Percentiles rank a stretch among this genome's conserved stretches.
phyloP scores from a whole-genome alignment of 1,140 invertebrate species.

The Episyrphus balteatus region DNA sequence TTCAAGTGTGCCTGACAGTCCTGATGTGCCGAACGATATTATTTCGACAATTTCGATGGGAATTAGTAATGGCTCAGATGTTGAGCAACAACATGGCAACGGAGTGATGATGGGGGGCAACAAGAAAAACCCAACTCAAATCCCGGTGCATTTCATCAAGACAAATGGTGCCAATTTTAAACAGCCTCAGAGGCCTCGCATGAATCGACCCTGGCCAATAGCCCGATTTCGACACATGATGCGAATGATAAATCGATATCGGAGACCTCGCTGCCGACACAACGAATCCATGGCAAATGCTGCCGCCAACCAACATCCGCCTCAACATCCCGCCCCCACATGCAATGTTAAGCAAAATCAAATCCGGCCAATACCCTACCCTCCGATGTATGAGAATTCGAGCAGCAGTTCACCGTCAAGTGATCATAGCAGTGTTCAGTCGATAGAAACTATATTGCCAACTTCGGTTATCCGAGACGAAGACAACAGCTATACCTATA shows the following conservation, averaged over 20 bases:
- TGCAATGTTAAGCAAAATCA: slow-evolving; percentile 26
- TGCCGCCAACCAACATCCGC: background rate
- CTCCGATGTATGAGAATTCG: slow-evolving; percentile 10
- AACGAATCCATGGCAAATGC: slow-evolving; percentile 3
- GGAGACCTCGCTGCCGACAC: slow-evolving; percentile 19
- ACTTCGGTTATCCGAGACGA: slow-evolving; percentile 33
- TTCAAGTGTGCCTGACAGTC: slow-evolving; percentile 43
- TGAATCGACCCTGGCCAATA: slow-evolving; percentile 12
- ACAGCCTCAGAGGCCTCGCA: slow-evolving; percentile 15
- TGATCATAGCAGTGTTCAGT: slow-evolving; percentile 7
- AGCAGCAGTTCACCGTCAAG: slow-evolving; percentile 12
- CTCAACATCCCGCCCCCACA: slow-evolving; percentile 7
- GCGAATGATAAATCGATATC: slow-evolving; percentile 28
- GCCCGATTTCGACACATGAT: slow-evolving; percentile 26
- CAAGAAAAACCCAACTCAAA: slow-evolving; percentile 22
- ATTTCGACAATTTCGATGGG: slow-evolving; percentile 18
- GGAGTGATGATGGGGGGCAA: slow-evolving; percentile 1
- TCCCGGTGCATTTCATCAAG: slow-evolving; percentile 29
- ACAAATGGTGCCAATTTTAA: slow-evolving; percentile 26
- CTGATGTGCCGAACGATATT: slow-evolving; percentile 38
- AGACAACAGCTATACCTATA: slow-evolving; percentile 23
- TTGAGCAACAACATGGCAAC: slow-evolving; percentile 12
- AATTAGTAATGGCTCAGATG: no score
- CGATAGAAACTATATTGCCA: slow-evolving; percentile 26
- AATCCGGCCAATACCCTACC: slow-evolving; percentile 29